Conservation (phyloP, 2,113 vertebrate genomes). For the Tetrao urogallus region DNA sequence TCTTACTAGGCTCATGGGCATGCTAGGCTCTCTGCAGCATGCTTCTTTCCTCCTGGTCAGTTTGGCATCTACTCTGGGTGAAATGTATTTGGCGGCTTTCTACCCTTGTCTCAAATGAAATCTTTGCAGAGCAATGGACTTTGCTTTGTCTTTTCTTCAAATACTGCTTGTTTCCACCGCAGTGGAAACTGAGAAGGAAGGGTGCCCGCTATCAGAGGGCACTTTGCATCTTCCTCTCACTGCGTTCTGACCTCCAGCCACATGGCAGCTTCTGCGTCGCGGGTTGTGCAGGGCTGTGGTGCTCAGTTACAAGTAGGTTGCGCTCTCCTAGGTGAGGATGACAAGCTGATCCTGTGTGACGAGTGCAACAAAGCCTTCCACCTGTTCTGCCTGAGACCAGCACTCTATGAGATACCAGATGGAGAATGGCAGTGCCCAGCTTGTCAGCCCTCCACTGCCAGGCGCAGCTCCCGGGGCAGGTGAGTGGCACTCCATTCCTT, state of each 20-base stretch:
- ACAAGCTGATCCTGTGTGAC: conserved; percentile 96
- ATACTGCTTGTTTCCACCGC: background rate
- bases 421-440: conserved; percentile 96
- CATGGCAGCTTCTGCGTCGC: conserved; percentile 30
- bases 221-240: background rate
- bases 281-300: background rate
- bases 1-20: background rate
- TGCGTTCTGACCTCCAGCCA: background rate
- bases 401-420: conserved; percentile 90
- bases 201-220: background rate
- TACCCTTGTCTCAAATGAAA: background rate
- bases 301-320: background rate
- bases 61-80: background rate
- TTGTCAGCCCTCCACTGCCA: conserved; percentile 90
- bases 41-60: background rate
- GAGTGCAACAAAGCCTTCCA: conserved; percentile 99
- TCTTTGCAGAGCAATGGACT: background rate
- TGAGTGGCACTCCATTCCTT: conserved; percentile 57
- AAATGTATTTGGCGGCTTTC: background rate
- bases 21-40: background rate
- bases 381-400: conserved; percentile 94
- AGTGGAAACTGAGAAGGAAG: background rate
- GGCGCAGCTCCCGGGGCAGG: conserved; percentile 91
- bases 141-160: background rate
- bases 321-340: conserved; percentile 88